These are phyloP conservation scores for Parelbella ahira DNA, from an alignment of 2,888 invertebrate genomes.

Conservation along the genomic window DNA sequence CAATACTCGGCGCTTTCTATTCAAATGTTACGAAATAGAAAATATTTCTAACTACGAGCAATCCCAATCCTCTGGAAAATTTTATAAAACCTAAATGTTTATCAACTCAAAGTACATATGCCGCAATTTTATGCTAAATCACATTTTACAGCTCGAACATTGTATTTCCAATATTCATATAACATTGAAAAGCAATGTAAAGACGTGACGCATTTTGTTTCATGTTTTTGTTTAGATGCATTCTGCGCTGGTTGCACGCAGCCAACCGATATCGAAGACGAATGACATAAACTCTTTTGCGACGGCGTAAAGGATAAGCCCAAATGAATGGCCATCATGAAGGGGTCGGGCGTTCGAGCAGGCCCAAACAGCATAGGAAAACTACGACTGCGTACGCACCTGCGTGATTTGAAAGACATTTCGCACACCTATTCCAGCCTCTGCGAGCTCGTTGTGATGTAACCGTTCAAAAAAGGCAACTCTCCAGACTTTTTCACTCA, in stretches of 20 bases:
- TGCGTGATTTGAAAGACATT: conserved; percentile 86
- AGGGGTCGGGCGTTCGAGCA: conserved; percentile 87
- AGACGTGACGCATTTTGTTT: conserved; percentile 42
- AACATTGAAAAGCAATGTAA: conserved; percentile 25
- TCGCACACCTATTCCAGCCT: conserved; percentile 69
- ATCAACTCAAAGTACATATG: neutral
- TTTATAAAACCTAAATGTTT: neutral
- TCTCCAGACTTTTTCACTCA: conserved; percentile 66
- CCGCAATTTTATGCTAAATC: neutral
- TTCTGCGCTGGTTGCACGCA: conserved; percentile 54
- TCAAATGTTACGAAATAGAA: conserved; percentile 20
- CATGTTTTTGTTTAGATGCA: conserved; percentile 64
- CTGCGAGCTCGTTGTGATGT: conserved; percentile 72
- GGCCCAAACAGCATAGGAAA: conserved; percentile 92
- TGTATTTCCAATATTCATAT: conserved; percentile 2
- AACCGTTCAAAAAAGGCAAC: conserved; percentile 73
- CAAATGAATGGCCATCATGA: conserved; percentile 80
- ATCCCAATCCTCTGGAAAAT: neutral
- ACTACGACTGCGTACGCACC: conserved; percentile 98
- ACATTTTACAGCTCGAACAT: conserved; percentile 9
- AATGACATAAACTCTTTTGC: conserved; percentile 77
- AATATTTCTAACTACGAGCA: neutral
- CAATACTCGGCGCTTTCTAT: conserved; percentile 50
- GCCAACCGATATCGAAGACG: conserved; percentile 65
- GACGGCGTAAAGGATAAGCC: conserved; percentile 79